Base-by-base conservation (phyloP, 2,797 vertebrate species). In the Artibeus jamaicensis region DNA sequence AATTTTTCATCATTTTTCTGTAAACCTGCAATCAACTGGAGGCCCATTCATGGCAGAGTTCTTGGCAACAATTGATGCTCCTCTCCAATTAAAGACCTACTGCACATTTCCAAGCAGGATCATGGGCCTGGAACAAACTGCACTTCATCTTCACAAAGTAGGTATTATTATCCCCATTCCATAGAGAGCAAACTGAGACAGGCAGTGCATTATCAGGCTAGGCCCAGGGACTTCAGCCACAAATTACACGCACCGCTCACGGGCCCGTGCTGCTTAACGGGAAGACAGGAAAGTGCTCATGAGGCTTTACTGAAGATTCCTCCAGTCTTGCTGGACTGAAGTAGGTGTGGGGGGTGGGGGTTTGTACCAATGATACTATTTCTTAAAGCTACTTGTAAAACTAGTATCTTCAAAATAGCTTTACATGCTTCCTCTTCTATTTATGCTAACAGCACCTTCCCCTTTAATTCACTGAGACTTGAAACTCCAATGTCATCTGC, bases 1-100 rank as follows among this genome's bases (percentile, higher is more conserved):
- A 95, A 73, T 79, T 95, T 97, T 86, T 96, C 95, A 97, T 96
- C 86, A 74, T 91, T 93, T 95, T 96, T 94, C 94, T 59, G 65
- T 59, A 77, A 98, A 97, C 91, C 95, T 16, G 0, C 55, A 71
- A 87, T 81, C 94, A 93, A 39, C 84, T 67, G 24, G 62, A 53
- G 70, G 87, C 86, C 73, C 62, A 34, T 94, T 97, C 79, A 71
- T 81, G 84, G 94, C 83, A 22, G 90, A 94, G 29, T 65, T 91
- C 55, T 88, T 94, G 73, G 91, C 83, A 97, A 93, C 77, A 95
- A 0, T 82, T 97, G 29, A 89, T 48, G 53, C 24, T 48, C 67
- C 8, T 50, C 84, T 90, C 71, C 71, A 59, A 94, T 86, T 88
- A 78, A 24, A 15, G 14, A 62, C 34, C 55, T 32, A 32, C 5